phyloP scores from a whole-genome alignment of 1,140 invertebrate species.

The Venturia canescens region DNA sequence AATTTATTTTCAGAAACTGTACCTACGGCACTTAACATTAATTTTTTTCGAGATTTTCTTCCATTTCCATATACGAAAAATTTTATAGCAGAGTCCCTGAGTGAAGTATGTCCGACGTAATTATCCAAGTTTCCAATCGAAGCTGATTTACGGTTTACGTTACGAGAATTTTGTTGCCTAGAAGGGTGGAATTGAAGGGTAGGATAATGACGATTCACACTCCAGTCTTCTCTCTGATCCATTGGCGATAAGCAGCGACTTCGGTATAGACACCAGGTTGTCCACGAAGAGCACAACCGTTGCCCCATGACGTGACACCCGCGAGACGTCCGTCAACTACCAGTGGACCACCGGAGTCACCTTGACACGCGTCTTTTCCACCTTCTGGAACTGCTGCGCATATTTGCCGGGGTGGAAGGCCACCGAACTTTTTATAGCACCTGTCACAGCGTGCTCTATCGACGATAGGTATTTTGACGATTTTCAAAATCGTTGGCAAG shows the following conservation, averaged over 20 bases:
- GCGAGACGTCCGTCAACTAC: slow-evolving; percentile 75
- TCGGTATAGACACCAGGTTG: slow-evolving; percentile 82
- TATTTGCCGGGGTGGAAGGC: not conserved
- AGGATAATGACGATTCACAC: not conserved
- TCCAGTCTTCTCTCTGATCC: slow-evolving; percentile 58
- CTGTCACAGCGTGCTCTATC: slow-evolving; percentile 79
- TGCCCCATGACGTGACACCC: slow-evolving; percentile 86
- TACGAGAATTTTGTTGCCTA: no score
- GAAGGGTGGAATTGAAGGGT: not conserved
- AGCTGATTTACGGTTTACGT: no score
- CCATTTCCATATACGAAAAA: no score
- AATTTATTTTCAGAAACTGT: no score
- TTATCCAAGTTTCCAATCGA: no score
- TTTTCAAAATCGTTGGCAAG: slow-evolving; percentile 18
- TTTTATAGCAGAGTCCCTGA: no score
- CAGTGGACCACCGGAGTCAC: slow-evolving; percentile 83
- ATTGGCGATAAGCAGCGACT: slow-evolving; percentile 67
- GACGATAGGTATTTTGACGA: slow-evolving; percentile 54
- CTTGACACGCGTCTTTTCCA: slow-evolving; percentile 80
- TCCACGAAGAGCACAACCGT: slow-evolving; percentile 78
- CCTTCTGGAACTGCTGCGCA: slow-evolving; percentile 57
- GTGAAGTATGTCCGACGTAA: no score
- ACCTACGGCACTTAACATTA: no score
- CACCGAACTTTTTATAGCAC: not conserved
- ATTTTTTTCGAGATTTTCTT: no score